Base-by-base conservation (phyloP, 2,797 vertebrate genomes). In the Macropodus opercularis region DNA sequence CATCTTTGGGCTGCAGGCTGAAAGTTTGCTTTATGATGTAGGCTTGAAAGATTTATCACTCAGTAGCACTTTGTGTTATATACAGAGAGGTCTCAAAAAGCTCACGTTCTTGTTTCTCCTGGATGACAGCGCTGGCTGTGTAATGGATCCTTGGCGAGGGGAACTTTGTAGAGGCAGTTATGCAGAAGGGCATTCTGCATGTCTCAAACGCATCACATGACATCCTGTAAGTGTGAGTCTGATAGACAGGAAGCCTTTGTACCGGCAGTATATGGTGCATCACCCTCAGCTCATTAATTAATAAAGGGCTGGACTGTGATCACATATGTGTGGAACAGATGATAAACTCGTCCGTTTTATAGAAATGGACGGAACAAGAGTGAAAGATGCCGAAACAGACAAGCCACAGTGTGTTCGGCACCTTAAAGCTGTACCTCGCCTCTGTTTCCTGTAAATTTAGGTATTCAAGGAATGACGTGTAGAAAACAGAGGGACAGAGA, bases 21-120 rank as follows among this genome's bases (percentile, higher is more conserved):
- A 89, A 90, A 81, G 78, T 89, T 87, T 74, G 79, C 81, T 82
- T 87, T 75, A 85, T 90, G 83, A 85, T 82, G 76, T 73, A 86
- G 84, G 80, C 71, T 89, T 85, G 67, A 89, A 86, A 77, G 66
- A 85, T 89, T 84, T 85, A 89, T 89, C 86, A 85, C 72, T 41
- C 75, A 80, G 79, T 68, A 46, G 73, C 70, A 75, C 63, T 83
- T 81, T 83, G 66, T 40, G 63, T 80, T 77, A 71, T 27, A 65
- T 64, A 64, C 80, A 39, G 27, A 32, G 48, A 21, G 53, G 50
- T 70, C 85, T 80, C 62, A 72, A 83, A 77, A 73, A 75, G 69
- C 66, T 70, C 50, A 69, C 58, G 51, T 82, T 42, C 74, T 56
- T 64, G 18, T 65, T 73, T 76, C 64, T 73, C 58, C 60, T 56